These are phyloP conservation scores for Drosophila emarginata DNA, from an alignment of 2,888 invertebrate species.

Conservation along the genomic window DNA sequence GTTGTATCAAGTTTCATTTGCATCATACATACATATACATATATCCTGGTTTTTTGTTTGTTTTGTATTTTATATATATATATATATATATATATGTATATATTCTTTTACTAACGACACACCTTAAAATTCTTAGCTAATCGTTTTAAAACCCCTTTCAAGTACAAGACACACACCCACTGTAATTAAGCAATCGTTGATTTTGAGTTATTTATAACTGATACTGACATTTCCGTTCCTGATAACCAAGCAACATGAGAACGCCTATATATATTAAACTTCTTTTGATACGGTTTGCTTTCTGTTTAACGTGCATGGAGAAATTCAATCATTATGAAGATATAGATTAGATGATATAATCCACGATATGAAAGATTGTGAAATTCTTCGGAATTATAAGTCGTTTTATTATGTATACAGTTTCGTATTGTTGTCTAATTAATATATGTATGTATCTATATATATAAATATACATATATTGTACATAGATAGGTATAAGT, in stretches of 20 bases:
- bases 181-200: constrained; percentile 50
- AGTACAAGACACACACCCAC: constrained; percentile 30
- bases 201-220: constrained; percentile 43
- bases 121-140: constrained; percentile 19
- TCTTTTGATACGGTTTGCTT: not conserved
- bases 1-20: no score
- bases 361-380: not conserved
- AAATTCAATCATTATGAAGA: not conserved
- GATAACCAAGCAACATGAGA: constrained; percentile 38
- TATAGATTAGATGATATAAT: not conserved
- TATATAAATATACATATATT: not conserved
- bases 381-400: constrained; percentile 5
- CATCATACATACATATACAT: no score
- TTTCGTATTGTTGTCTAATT: not conserved
- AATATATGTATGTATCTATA: not conserved
- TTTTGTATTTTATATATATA: not conserved
- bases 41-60: no score
- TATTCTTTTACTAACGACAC: constrained; percentile 2
- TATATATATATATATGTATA: no score
- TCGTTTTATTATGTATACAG: constrained; percentile 5
- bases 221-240: constrained; percentile 55
- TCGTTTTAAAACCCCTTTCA: constrained; percentile 9
- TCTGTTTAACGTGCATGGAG: no score
- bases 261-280: not conserved
- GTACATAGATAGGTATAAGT: not conserved